Percentiles rank a stretch among this genome's conserved stretches.
phyloP scores from a whole-genome alignment of 1,140 invertebrate genomes.

The Charaxes varanes region DNA sequence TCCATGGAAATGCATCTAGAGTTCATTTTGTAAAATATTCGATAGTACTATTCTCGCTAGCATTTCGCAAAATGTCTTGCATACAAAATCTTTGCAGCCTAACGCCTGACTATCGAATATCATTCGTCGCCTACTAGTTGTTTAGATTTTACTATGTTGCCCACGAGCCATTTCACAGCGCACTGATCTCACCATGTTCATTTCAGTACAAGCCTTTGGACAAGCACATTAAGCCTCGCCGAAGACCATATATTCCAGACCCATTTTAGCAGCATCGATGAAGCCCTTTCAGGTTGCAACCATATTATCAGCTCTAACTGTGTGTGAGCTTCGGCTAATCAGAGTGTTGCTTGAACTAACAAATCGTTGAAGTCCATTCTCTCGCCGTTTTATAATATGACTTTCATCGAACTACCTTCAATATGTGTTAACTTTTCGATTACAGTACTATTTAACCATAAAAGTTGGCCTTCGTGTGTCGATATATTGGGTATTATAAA shows the following conservation, averaged over 20 bases:
- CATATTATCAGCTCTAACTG: constrained; percentile 42
- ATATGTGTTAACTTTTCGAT: constrained; percentile 2
- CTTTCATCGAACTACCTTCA: background rate
- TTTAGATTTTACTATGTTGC: no score
- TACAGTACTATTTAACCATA: background rate
- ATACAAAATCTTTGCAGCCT: no score
- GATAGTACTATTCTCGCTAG: no score
- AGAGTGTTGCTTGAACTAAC: constrained; percentile 53
- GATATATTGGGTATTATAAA: no score
- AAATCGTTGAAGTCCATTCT: constrained; percentile 5
- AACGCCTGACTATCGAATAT: no score
- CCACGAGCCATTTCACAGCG: constrained; percentile 11
- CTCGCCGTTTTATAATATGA: constrained; percentile 4
- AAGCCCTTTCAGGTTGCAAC: constrained; percentile 50
- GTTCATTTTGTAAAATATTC: no score
- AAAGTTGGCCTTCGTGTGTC: no score
- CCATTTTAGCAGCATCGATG: constrained; percentile 43
- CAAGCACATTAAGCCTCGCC: constrained; percentile 61
- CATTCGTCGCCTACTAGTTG: no score
- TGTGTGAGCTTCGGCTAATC: constrained; percentile 38
- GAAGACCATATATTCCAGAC: constrained; percentile 55
- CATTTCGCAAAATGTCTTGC: no score
- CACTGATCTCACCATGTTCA: constrained; percentile 48
- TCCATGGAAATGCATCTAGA: no score
- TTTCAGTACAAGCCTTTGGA: constrained; percentile 69